A percentile compares a stretch with the other conserved stretches of the same genome.
Conservation (phyloP, 2,113 vertebrate genomes). For the Neotoma lepida region DNA sequence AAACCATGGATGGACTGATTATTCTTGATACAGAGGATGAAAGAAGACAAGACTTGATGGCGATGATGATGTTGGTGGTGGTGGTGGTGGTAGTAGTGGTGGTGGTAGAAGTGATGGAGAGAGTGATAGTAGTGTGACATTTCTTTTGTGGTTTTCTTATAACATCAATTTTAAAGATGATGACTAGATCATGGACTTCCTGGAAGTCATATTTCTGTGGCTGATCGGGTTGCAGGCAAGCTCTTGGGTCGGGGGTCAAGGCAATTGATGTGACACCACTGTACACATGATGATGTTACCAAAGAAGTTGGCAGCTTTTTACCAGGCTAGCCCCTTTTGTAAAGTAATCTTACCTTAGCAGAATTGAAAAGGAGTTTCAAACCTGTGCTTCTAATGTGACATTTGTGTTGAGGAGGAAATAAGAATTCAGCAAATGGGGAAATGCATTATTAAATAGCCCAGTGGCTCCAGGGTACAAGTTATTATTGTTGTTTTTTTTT, state of each 20-base stretch:
- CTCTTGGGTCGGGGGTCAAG: not conserved
- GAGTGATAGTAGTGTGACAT: not conserved
- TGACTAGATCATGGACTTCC: not conserved
- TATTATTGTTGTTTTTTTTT: not conserved
- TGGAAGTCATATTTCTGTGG: not conserved
- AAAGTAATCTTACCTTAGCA: not conserved
- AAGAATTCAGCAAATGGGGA: constrained; percentile 33
- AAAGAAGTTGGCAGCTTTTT: not conserved
- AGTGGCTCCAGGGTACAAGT: not conserved
- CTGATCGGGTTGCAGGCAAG: not conserved
- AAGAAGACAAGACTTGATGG: not conserved
- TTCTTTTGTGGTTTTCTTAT: not conserved
- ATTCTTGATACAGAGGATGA: not conserved
- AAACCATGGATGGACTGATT: not conserved
- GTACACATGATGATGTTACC: not conserved
- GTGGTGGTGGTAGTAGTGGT: not conserved
- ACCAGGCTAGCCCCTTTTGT: not conserved
- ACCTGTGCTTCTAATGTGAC: not conserved
- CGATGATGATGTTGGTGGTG: no score
- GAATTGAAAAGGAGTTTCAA: not conserved
- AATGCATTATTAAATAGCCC: constrained; percentile 1
- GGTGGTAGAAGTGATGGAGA: not conserved
- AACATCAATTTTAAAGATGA: not conserved
- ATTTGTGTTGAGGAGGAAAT: constrained; percentile 5
- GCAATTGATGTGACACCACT: no score